Base-by-base conservation (phyloP, 1,140 invertebrate species). In the Hermatobates lingyangjiaoensis region DNA sequence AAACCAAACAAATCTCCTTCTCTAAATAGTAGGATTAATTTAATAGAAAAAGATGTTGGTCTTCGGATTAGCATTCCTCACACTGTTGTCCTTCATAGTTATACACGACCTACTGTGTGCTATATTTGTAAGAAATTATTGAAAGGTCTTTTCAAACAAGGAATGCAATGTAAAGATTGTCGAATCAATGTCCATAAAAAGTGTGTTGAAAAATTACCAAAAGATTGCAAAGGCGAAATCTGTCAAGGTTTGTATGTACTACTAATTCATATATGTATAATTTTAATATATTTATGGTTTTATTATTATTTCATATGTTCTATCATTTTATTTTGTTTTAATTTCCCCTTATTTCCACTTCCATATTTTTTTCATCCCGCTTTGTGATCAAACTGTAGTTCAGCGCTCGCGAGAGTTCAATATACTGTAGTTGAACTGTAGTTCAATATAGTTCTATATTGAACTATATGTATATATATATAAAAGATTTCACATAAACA, bases 131-230 rank as follows among this genome's bases (percentile, higher is more conserved):
- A 93, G 66, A 93, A 93, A 68, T 74, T 98, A 57, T 73, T 98
- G 23, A 84, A 87, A 60, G 94, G 94, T 1, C 73, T 98, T 44
- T 95, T 96, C 68, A 87, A 94, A 63, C 95, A 98, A 71, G 90
- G 95, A 40, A 67, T 95, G 50, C 94, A 98, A 66, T 98, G 95
- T 67, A 87, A 91, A 71, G 93, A 97, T 73, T 98, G 94, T 65
- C 90, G 92, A 65, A 96, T 92, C 68, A 98, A 98, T 72, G 89
- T 86, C 53, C 94, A 98, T 68, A 91, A 95, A 64, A 97, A 96
- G 68, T 98, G 94, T 68, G 75, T 90, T 55, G 86, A 90, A 24
- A 81, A 83, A 68, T 85, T 97, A 57, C 89, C 92, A 20, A 94
- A 90, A 69, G 89, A 97, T 67, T 98, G 94, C 72, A 81, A 85